Evolutionary conservation across 2,888 invertebrate species (phyloP).

Genomic region (Cremastinae sp.): DNA sequence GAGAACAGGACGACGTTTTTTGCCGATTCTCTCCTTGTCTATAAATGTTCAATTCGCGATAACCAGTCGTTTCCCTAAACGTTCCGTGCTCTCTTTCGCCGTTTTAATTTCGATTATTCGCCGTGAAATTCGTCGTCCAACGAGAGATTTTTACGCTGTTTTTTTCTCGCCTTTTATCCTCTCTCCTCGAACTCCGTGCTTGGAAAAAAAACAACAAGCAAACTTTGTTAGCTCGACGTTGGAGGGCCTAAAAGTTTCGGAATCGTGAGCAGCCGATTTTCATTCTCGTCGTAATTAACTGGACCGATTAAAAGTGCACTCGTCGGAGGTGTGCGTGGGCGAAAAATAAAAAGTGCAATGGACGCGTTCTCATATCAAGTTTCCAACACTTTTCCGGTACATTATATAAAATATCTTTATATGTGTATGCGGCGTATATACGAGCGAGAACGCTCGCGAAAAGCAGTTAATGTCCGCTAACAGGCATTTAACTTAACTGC

Average conservation of each 20-base stretch:
- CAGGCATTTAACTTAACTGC: slow-evolving; percentile 80
- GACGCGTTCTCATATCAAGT: slow-evolving; percentile 9
- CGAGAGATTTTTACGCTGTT: background rate
- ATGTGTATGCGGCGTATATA: slow-evolving; percentile 14
- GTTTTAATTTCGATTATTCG: slow-evolving; percentile 75
- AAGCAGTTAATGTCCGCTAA: slow-evolving; percentile 79
- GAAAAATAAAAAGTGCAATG: slow-evolving; percentile 30
- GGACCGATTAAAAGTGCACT: slow-evolving; percentile 79
- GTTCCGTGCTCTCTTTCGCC: slow-evolving; percentile 71
- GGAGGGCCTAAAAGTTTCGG: slow-evolving; percentile 27
- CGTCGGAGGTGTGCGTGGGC: slow-evolving; percentile 64
- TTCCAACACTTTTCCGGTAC: background rate
- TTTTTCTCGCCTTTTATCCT: slow-evolving; percentile 1
- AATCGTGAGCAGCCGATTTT: slow-evolving; percentile 71
- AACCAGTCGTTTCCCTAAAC: slow-evolving; percentile 64
- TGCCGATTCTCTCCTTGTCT: background rate
- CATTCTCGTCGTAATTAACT: slow-evolving; percentile 79
- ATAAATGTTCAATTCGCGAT: slow-evolving; percentile 24
- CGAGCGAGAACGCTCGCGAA: slow-evolving; percentile 23
- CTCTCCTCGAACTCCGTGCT: background rate
- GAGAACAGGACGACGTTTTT: no score
- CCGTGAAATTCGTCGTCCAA: background rate
- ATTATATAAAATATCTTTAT: slow-evolving; percentile 1
- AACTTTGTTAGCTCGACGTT: slow-evolving; percentile 26
- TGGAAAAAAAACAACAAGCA: background rate